Conservation (phyloP, 2,888 invertebrate genomes). For the Mythimna loreyi region DNA sequence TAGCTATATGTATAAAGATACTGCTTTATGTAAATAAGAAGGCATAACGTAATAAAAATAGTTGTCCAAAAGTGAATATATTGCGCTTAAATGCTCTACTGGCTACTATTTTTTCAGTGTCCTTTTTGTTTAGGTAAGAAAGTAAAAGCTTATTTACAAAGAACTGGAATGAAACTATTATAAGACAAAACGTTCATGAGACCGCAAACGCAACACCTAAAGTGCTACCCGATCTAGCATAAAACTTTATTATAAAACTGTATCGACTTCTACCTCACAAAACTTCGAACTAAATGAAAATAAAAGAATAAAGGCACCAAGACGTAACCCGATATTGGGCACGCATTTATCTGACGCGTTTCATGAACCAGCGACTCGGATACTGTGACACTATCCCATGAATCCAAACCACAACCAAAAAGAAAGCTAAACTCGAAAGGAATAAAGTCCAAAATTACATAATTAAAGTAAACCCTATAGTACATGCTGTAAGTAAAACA, state of each 20-base stretch:
- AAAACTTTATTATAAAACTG: conserved; percentile 53
- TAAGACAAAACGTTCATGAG: background rate
- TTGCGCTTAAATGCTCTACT: no score
- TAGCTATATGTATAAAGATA: no score
- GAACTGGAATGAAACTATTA: background rate
- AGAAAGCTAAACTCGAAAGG: conserved; percentile 49
- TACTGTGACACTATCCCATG: conserved; percentile 84
- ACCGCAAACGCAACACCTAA: conserved; percentile 37
- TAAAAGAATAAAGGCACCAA: conserved; percentile 69
- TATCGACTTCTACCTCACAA: conserved; percentile 66
- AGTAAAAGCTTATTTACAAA: background rate
- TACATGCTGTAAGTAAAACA: conserved; percentile 80
- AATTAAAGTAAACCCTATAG: conserved; percentile 61
- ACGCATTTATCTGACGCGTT: conserved; percentile 87
- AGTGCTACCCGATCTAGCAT: conserved; percentile 46
- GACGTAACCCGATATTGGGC: conserved; percentile 85
- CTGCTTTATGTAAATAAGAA: background rate
- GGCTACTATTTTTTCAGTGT: background rate
- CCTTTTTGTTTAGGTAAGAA: background rate
- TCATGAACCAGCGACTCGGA: conserved; percentile 84
- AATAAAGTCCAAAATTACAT: conserved; percentile 68
- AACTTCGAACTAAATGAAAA: conserved; percentile 71
- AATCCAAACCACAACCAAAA: conserved; percentile 58
- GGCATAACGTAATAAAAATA: no score
- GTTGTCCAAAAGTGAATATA: no score